Conservation (phyloP, 2,797 vertebrate genomes). For the Channa striata region DNA sequence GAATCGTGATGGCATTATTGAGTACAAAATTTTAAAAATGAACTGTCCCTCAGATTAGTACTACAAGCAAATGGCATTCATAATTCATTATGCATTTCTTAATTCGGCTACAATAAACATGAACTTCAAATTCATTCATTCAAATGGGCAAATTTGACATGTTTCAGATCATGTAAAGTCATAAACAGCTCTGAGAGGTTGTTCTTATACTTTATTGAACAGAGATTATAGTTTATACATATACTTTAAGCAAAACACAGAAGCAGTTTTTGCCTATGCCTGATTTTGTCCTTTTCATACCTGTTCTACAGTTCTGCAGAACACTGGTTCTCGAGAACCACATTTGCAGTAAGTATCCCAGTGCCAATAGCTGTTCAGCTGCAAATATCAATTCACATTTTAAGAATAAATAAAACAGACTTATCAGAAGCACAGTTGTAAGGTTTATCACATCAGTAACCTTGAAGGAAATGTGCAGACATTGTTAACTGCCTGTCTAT, state of each 20-base stretch:
- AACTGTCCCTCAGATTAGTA: too few species aligned
- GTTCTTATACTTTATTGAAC: not conserved
- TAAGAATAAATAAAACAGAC: not conserved
- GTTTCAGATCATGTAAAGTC: too few species aligned
- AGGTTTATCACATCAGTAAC: conserved; percentile 15
- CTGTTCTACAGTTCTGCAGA: not conserved
- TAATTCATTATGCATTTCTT: too few species aligned
- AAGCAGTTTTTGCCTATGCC: not conserved
- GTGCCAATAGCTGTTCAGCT: not conserved
- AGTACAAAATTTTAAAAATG: too few species aligned
- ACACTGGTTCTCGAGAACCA: not conserved
- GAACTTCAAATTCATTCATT: too few species aligned
- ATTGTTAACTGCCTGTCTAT: conserved; percentile 49
- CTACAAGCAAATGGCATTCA: too few species aligned
- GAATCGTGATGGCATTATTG: too few species aligned
- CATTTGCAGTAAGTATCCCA: not conserved
- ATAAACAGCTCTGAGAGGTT: too few species aligned
- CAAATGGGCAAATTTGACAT: too few species aligned
- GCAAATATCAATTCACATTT: not conserved
- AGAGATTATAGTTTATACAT: not conserved
- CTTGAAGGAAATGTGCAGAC: conserved; percentile 33
- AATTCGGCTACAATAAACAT: too few species aligned
- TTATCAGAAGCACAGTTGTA: not conserved
- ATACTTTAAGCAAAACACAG: not conserved
- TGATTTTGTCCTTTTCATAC: not conserved